These are phyloP conservation scores for Eurystomus gularis DNA, from an alignment of 2,113 vertebrate genomes.

Conservation along the genomic window DNA sequence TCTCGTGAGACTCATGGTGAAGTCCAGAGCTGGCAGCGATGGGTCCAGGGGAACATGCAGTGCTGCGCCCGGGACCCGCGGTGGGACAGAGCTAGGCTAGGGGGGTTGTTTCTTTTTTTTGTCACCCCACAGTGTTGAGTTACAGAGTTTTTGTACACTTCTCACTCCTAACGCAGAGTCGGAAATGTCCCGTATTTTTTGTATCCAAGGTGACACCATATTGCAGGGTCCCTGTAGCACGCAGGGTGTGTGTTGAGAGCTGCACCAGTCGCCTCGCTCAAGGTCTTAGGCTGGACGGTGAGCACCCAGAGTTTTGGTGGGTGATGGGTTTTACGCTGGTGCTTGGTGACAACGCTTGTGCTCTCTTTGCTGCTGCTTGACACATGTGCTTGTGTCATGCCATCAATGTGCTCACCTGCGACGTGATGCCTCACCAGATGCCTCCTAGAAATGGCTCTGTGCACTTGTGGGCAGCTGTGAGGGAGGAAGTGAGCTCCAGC, in stretches of 20 bases:
- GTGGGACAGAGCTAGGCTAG: neutral
- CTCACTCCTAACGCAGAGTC: neutral
- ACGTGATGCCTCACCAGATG: neutral
- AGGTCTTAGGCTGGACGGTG: neutral
- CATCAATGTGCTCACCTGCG: fast-evolving
- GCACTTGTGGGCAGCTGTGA: neutral
- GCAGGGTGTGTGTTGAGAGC: neutral
- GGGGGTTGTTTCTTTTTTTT: neutral
- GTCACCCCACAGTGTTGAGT: neutral
- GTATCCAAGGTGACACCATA: too few relatives aligned
- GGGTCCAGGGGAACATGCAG: fast-evolving
- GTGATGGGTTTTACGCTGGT: neutral
- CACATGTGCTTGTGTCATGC: fast-evolving
- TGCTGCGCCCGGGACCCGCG: fast-evolving
- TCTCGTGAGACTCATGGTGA: neutral
- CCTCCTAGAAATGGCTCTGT: neutral
- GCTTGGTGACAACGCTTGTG: fast-evolving
- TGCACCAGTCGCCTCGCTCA: neutral
- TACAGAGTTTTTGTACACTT: neutral
- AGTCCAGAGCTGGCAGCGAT: neutral
- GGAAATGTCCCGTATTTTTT: neutral
- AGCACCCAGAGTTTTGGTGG: neutral
- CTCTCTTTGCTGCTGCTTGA: neutral
- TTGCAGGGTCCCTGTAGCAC: neutral
- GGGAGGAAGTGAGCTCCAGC: neutral